A percentile compares a stretch with the other conserved stretches of the same genome.
Conservation (phyloP, 2,113 vertebrate species). For the Nerophis ophidion region DNA sequence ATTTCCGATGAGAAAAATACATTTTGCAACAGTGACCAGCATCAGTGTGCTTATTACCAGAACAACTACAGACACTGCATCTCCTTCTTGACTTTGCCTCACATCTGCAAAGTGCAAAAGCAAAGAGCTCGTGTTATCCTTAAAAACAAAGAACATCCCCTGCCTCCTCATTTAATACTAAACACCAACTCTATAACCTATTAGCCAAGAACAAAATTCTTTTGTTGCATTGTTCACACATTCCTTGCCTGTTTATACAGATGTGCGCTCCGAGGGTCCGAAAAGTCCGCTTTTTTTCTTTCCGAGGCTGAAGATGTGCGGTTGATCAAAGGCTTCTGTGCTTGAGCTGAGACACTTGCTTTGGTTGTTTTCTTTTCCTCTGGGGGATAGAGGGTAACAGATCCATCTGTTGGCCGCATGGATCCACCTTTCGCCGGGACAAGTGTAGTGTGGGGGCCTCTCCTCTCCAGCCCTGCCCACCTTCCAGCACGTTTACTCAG, state of each 20-base stretch:
- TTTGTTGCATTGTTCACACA: slow-evolving; percentile 81
- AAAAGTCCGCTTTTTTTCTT: slow-evolving; percentile 65
- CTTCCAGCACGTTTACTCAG: slow-evolving; percentile 70
- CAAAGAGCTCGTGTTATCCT: slow-evolving; percentile 52
- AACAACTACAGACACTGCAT: background rate
- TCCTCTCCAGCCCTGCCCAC: slow-evolving; percentile 48
- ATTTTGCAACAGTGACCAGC: too few relatives aligned
- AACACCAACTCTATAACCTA: slow-evolving; percentile 58
- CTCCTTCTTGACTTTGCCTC: slow-evolving; percentile 16
- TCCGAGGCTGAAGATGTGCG: slow-evolving; percentile 76
- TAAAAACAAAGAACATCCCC: slow-evolving; percentile 58
- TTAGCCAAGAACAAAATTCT: slow-evolving; percentile 67
- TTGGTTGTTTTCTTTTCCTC: slow-evolving; percentile 63
- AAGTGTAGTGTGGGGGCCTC: slow-evolving; percentile 52
- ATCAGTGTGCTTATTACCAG: too few relatives aligned
- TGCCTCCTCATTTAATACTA: slow-evolving; percentile 49
- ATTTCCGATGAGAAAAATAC: too few relatives aligned
- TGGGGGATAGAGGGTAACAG: slow-evolving; percentile 77
- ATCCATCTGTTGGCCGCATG: slow-evolving; percentile 93
- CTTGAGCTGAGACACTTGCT: slow-evolving; percentile 82
- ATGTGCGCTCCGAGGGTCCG: slow-evolving; percentile 79
- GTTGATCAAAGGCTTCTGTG: slow-evolving; percentile 90
- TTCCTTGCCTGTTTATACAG: slow-evolving; percentile 92
- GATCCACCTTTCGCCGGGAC: slow-evolving; percentile 68
- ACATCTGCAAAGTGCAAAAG: slow-evolving; percentile 34